These are phyloP conservation scores for Jacana jacana DNA, from an alignment of 2,113 vertebrate genomes.

Conservation along the genomic window DNA sequence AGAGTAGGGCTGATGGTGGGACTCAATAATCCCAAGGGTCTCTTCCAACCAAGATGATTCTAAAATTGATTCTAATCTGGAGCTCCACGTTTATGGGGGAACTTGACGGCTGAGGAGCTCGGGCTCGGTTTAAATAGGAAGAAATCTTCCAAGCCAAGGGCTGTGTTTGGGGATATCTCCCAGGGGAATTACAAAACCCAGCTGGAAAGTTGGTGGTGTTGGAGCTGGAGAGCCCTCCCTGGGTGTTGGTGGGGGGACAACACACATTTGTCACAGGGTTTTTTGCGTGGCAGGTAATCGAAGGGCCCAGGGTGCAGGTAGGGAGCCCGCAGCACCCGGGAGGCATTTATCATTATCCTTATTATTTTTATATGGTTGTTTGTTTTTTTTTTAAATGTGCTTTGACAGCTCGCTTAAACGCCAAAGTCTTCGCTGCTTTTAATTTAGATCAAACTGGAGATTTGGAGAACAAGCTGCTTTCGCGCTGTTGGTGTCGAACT, in stretches of 20 bases:
- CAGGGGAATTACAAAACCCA: not conserved
- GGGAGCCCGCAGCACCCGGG: not conserved
- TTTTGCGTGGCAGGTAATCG: not conserved
- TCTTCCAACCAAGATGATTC: too few relatives aligned
- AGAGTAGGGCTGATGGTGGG: too few relatives aligned
- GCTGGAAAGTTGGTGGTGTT: not conserved
- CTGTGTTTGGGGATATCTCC: not conserved
- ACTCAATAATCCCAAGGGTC: too few relatives aligned
- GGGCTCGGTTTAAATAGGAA: not conserved
- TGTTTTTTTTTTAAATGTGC: not conserved
- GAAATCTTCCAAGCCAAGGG: not conserved
- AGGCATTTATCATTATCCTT: constrained; percentile 40
- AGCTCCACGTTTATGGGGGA: not conserved
- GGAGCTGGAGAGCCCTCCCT: not conserved
- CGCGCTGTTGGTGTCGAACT: constrained; percentile 18
- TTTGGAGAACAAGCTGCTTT: constrained; percentile 33
- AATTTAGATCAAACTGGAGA: constrained; percentile 56
- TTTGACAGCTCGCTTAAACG: constrained; percentile 33
- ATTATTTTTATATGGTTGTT: too few relatives aligned
- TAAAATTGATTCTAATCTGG: too few relatives aligned
- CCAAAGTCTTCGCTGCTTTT: constrained; percentile 41
- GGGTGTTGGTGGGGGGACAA: too few relatives aligned
- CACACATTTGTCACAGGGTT: too few relatives aligned
- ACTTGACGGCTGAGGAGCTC: not conserved
- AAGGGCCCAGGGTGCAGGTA: not conserved